Evolutionary conservation across 2,113 vertebrate genomes (phyloP).

Genomic region (Anarrhichthys ocellatus): DNA sequence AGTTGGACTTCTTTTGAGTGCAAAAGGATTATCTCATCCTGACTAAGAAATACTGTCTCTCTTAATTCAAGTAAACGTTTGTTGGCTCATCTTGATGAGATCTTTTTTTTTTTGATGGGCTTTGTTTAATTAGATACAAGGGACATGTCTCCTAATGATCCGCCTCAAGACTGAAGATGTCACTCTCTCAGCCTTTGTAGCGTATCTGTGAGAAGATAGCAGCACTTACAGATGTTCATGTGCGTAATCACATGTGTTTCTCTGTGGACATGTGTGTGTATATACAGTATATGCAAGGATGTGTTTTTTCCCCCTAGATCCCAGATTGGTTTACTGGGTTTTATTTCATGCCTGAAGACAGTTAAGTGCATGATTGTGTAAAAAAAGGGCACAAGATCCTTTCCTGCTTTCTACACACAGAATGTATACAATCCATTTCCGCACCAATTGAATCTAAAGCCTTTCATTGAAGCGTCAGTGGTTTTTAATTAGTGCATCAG

Average conservation of each 20-base stretch:
- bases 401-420: not conserved
- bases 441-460: conserved; percentile 9
- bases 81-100: conserved; percentile 4
- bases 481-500: conserved; percentile 34
- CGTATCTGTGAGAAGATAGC: not conserved
- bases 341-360: conserved; percentile 16
- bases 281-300: conserved; percentile 1
- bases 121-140: conserved; percentile 29
- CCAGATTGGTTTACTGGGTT: not conserved
- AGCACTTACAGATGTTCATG: not conserved
- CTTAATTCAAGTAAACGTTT: conserved; percentile 27
- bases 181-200: not conserved
- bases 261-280: not conserved
- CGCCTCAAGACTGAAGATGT: conserved; percentile 11
- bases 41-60: conserved; percentile 1
- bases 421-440: conserved; percentile 1
- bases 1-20: conserved; percentile 22
- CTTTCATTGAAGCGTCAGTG: conserved; percentile 8
- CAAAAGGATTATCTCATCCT: conserved; percentile 42
- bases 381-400: not conserved
- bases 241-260: not conserved
- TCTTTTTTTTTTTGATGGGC: not conserved
- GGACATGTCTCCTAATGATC: conserved; percentile 1
- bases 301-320: not conserved
- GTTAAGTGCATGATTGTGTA: not conserved